Evolutionary conservation across 2,113 vertebrate species (phyloP).

Genomic region (Forbesichthys papilliferus): DNA sequence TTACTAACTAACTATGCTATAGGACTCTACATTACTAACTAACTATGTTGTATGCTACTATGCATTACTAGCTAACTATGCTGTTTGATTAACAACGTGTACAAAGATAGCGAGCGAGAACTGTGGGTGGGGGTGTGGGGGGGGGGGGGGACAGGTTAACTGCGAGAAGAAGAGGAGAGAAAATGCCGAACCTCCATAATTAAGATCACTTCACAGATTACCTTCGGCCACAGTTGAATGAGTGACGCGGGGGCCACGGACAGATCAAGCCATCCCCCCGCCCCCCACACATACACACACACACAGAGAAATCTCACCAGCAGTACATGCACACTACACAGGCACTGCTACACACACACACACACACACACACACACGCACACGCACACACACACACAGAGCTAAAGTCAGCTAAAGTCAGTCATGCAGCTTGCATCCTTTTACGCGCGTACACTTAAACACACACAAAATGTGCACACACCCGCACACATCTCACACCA

Average conservation of each 20-base stretch:
- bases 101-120: constrained; percentile 59
- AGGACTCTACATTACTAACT: no score
- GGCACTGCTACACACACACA: background rate
- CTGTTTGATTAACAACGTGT: constrained; percentile 79
- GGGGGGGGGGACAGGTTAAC: constrained; percentile 10
- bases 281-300: background rate
- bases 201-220: constrained; percentile 85
- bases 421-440: no score
- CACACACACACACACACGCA: no score
- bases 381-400: no score
- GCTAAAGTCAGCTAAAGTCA: no score
- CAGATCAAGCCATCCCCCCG: constrained; percentile 66
- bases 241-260: constrained; percentile 62
- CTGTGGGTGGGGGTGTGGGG: background rate
- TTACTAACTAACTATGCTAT: constrained; percentile 75
- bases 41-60: no score
- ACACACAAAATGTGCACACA: background rate
- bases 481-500: background rate
- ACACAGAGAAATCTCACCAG: no score
- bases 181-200: constrained; percentile 79
- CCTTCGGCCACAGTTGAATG: constrained; percentile 78
- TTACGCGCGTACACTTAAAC: background rate
- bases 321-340: background rate
- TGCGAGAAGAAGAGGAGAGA: constrained; percentile 21
- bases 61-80: constrained; percentile 72